Base-by-base conservation (phyloP, 2,888 invertebrate species). In the Corbicula japonica region DNA sequence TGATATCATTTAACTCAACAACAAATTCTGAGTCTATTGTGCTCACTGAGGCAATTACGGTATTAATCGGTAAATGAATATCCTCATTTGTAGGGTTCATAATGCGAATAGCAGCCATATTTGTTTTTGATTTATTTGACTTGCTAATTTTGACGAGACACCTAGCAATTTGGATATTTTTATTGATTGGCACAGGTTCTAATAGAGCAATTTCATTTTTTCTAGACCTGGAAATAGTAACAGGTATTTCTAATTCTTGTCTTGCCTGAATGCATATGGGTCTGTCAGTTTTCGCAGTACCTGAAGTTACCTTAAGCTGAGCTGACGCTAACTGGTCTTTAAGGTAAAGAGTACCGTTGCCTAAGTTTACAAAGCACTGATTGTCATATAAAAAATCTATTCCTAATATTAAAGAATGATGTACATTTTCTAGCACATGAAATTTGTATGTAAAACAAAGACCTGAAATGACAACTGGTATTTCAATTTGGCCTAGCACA, bases 121-220 rank as follows among this genome's bases (percentile, higher is more conserved):
- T 28, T 3, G 50, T 65, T 32, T 12, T 66, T 0, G 21, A 35
- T 38, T 5, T 12, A 1, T 56, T 52, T 8, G 41, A 4, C n/a
- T 15, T 26, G 15, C 41, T 66, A n/a, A 30, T 28, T 12, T 54
- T 52, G 28, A 66, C 66, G 5, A 66, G 41, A 28, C 66, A 66
- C 41, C 66, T 35, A 28, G 66, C 52, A 54, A 52, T 41, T 28
- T 23, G 6, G n/a, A 66, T 12, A 26, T 35, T 21, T 10, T 80
- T 82, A 15, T 80, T 58, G 15, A 48, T 71, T n/a, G 80, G 61
- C 8, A 56, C 65, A 18, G 62, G 69, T 35, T 77, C 66, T n/a
- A 78, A 34, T 4, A 66, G 21, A 5, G 41, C 66, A 23, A 34
- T 34, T 18, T 65, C 50, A 23, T 30, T 34, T 50, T 65, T 65